Conservation (phyloP, 2,888 invertebrate species). For the Epistrophella euchroma region DNA sequence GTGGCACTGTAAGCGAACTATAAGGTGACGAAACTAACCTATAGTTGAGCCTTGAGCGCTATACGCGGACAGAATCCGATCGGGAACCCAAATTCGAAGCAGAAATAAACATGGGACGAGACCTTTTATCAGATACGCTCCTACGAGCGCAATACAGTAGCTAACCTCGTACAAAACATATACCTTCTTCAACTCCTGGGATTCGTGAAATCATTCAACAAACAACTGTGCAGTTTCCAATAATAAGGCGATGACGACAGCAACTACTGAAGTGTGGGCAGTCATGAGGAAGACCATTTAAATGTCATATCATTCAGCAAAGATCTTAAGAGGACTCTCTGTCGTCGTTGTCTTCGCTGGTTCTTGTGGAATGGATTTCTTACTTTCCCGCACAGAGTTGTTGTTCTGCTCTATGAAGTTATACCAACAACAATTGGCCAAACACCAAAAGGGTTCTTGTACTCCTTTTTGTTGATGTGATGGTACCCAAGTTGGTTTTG, state of each 20-base stretch:
- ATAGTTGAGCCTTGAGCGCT: constrained; percentile 10
- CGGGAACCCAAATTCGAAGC: constrained; percentile 7
- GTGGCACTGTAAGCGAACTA: constrained; percentile 2
- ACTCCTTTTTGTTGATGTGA: too few relatives aligned
- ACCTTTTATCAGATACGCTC: constrained; percentile 65
- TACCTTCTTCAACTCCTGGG: neutral
- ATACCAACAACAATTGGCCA: constrained; percentile 28
- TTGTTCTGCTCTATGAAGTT: constrained; percentile 39
- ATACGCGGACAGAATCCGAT: constrained; percentile 7
- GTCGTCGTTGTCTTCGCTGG: constrained; percentile 13
- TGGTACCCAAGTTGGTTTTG: neutral
- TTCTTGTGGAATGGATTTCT: constrained; percentile 5
- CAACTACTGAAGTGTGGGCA: constrained; percentile 69
- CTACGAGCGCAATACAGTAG: constrained; percentile 64
- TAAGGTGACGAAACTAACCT: constrained; percentile 37
- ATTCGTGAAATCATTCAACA: constrained; percentile 60
- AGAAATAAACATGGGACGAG: constrained; percentile 16
- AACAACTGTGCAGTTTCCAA: constrained; percentile 41
- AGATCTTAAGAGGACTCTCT: constrained; percentile 58
- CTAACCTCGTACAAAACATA: constrained; percentile 16
- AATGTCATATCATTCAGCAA: constrained; percentile 70
- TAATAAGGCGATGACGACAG: constrained; percentile 35
- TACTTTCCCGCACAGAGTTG: neutral
- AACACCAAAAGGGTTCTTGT: constrained; percentile 29
- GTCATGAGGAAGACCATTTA: constrained; percentile 72